Percentiles rank a stretch among this genome's conserved stretches.
Conservation (phyloP, 2,113 vertebrate genomes). For the Aix galericulata region DNA sequence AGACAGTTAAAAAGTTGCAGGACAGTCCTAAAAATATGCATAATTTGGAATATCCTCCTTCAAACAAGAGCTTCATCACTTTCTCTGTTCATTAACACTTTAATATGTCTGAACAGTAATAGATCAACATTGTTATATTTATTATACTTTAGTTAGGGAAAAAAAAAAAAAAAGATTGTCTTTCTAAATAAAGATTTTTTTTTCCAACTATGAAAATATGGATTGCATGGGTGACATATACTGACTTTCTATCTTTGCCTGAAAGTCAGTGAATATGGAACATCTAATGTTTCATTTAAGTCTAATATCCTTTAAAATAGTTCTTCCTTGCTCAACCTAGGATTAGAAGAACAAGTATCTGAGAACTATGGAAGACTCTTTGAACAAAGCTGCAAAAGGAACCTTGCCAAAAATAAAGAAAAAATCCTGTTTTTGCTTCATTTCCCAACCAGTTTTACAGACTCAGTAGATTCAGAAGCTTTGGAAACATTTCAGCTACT, state of each 20-base stretch:
- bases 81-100: background rate
- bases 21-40: background rate
- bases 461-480: slow-evolving; percentile 2
- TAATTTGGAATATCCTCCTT: background rate
- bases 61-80: background rate
- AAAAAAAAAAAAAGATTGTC: background rate
- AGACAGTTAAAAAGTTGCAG: background rate
- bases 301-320: background rate
- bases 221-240: background rate
- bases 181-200: background rate
- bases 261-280: background rate
- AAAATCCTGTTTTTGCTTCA: background rate
- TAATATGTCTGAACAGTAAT: background rate
- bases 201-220: background rate
- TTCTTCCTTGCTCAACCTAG: background rate
- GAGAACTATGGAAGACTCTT: background rate
- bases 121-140: background rate
- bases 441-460: background rate
- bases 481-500: slow-evolving; percentile 15
- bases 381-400: background rate
- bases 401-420: background rate
- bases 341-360: background rate
- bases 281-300: background rate
- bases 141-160: background rate
- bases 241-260: background rate